A percentile compares a stretch with the other conserved stretches of the same genome.
phyloP scores from a whole-genome alignment of 1,140 invertebrate species.

The Hycleus phaleratus region DNA sequence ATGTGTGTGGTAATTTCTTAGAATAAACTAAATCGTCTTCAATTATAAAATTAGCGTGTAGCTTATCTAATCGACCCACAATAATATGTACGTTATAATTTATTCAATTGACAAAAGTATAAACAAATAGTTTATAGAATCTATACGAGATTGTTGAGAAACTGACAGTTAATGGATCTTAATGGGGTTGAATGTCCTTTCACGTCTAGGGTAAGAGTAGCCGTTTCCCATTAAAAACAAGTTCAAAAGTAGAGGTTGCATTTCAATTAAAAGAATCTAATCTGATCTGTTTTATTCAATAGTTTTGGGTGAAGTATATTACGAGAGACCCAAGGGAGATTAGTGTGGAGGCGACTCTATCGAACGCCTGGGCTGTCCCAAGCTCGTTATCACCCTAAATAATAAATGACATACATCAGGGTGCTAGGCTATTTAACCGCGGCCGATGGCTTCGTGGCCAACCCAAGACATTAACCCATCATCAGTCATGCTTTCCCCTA shows the following conservation, averaged over 20 bases:
- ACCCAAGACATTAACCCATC: slow-evolving; percentile 20
- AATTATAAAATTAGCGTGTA: slow-evolving; percentile 12
- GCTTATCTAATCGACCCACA: no score
- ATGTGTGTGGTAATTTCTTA: slow-evolving; percentile 12
- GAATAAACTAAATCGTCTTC: slow-evolving; percentile 2
- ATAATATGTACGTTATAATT: no score
- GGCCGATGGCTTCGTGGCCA: slow-evolving; percentile 12
- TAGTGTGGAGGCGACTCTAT: slow-evolving; percentile 15
- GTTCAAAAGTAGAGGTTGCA: slow-evolving; percentile 20
- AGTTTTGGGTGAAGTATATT: slow-evolving; percentile 7
- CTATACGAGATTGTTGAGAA: no score
- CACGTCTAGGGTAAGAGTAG: no score
- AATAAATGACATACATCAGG: slow-evolving; percentile 34
- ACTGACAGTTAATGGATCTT: no score
- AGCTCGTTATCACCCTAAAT: slow-evolving; percentile 35
- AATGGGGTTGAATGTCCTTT: no score
- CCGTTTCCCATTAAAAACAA: no score
- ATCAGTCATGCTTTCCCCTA: slow-evolving; percentile 14
- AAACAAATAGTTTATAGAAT: no score
- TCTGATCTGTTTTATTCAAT: slow-evolving; percentile 31
- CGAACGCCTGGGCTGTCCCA: slow-evolving; percentile 29
- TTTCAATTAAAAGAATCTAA: slow-evolving; percentile 33
- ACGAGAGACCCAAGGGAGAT: slow-evolving; percentile 11
- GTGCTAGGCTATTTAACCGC: slow-evolving; percentile 16
- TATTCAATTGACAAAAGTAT: no score